Evolutionary conservation across 92 coral and sea anemone genomes (phyloP).

Genomic region (Nematostella vectensis): DNA sequence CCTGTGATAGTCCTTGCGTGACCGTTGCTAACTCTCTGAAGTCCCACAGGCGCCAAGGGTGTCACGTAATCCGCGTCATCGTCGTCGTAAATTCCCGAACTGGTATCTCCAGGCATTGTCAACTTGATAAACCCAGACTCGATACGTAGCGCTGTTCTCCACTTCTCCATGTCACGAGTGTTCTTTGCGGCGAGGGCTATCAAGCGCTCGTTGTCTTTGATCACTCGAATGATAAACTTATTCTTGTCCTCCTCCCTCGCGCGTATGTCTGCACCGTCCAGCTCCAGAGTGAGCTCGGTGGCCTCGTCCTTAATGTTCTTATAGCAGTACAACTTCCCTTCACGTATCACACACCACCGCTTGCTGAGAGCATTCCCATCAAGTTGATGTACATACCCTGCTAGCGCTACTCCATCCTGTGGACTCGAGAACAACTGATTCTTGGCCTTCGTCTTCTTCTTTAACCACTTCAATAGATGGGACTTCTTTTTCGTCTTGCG

Average conservation of each 20-base stretch:
- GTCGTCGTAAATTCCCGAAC: slow-evolving; percentile 75
- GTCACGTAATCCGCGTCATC: slow-evolving; percentile 70
- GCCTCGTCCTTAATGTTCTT: slow-evolving; percentile 69
- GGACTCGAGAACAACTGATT: slow-evolving; percentile 65
- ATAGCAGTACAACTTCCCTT: slow-evolving; percentile 76
- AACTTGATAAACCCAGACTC: slow-evolving; percentile 80
- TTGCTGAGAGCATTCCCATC: slow-evolving; percentile 43
- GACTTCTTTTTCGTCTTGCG: slow-evolving; percentile 62
- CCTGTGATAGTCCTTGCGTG: slow-evolving; percentile 2
- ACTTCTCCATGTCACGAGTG: slow-evolving; percentile 66
- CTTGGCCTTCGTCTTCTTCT: slow-evolving; percentile 67
- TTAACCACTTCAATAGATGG: slow-evolving; percentile 63
- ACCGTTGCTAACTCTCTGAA: slow-evolving; percentile 28
- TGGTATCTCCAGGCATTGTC: slow-evolving; percentile 59
- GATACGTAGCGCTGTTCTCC: slow-evolving; percentile 74
- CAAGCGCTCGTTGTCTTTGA: slow-evolving; percentile 51
- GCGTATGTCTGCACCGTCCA: slow-evolving; percentile 59
- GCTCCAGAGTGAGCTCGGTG: slow-evolving; percentile 57
- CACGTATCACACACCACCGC: slow-evolving; percentile 84
- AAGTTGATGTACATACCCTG: slow-evolving; percentile 68
- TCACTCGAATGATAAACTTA: slow-evolving; percentile 57
- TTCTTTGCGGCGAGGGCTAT: slow-evolving; percentile 61
- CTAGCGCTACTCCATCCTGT: slow-evolving; percentile 73
- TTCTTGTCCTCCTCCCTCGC: slow-evolving; percentile 54
- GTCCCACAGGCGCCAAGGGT: slow-evolving; percentile 55